A percentile compares a stretch with the other conserved stretches of the same genome.
These are phyloP conservation scores for Loripinus fragilis DNA, from an alignment of 2,888 invertebrate genomes.

Conservation along the genomic window DNA sequence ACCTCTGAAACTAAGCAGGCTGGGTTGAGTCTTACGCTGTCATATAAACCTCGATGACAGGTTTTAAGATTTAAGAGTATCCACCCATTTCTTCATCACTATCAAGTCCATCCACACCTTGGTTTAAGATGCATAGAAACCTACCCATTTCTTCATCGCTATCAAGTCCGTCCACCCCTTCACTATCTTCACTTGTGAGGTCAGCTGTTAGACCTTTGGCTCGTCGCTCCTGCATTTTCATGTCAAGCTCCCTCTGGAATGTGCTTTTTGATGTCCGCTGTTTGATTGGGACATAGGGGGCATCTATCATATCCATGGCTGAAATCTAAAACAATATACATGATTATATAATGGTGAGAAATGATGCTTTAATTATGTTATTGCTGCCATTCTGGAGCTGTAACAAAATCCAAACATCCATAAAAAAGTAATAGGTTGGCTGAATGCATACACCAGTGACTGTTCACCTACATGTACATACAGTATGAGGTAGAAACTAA, in stretches of 20 bases:
- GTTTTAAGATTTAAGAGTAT: not conserved
- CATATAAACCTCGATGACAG: too few species aligned
- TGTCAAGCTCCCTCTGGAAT: conserved; percentile 72
- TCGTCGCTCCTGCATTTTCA: conserved; percentile 69
- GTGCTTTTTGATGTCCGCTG: conserved; percentile 52
- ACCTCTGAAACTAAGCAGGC: too few species aligned
- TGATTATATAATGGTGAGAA: too few species aligned
- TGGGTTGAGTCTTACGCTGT: too few species aligned
- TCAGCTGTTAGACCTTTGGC: conserved; percentile 69
- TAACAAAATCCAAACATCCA: too few species aligned
- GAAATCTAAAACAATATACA: not conserved
- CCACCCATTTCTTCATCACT: conserved; percentile 58
- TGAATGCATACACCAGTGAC: too few species aligned
- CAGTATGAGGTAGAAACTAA: too few species aligned
- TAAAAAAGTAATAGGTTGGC: too few species aligned
- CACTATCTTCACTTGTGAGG: conserved; percentile 73
- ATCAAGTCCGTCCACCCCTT: conserved; percentile 61
- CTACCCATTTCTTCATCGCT: conserved; percentile 58
- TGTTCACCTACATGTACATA: too few species aligned
- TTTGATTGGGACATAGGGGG: conserved; percentile 45
- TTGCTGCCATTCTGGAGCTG: too few species aligned
- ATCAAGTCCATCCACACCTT: conserved; percentile 61
- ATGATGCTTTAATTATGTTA: too few species aligned
- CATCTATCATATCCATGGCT: conserved; percentile 55
- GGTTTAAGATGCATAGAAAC: not conserved